A percentile compares a stretch with the other conserved stretches of the same genome.
These are phyloP conservation scores for Drosophila demipolita DNA, from an alignment of 2,888 invertebrate species.

Conservation along the genomic window DNA sequence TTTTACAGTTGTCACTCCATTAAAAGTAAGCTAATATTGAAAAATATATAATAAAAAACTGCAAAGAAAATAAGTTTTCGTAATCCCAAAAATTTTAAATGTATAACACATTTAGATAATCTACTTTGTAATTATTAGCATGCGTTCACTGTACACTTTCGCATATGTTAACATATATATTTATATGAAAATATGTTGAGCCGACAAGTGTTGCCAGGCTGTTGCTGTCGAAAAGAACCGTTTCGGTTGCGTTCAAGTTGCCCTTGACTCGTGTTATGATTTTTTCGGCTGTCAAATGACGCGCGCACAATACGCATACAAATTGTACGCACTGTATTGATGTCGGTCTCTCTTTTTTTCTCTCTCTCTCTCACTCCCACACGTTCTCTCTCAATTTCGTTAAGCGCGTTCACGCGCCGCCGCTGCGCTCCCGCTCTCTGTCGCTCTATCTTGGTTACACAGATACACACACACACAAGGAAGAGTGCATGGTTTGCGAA, in stretches of 20 bases:
- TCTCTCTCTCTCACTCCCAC: conserved; percentile 1
- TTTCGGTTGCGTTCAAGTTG: conserved; percentile 8
- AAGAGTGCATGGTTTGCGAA: conserved; percentile 56
- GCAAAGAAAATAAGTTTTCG: neutral
- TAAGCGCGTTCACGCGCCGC: conserved; percentile 11
- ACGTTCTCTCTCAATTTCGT: conserved; percentile 4
- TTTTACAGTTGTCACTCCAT: neutral
- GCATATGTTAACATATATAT: neutral
- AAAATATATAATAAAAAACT: no score
- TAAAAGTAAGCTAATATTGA: neutral
- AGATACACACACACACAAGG: conserved; percentile 53
- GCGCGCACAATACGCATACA: conserved; percentile 42
- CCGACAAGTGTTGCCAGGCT: conserved; percentile 37
- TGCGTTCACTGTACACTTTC: neutral
- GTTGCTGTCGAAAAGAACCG: conserved; percentile 18
- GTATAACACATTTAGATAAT: neutral
- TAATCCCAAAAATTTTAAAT: neutral
- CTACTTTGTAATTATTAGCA: neutral
- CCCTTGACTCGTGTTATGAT: conserved; percentile 40
- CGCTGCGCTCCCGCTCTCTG: conserved; percentile 45
- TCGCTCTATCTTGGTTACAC: conserved; percentile 36
- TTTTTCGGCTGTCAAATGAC: conserved; percentile 19
- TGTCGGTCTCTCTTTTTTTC: conserved; percentile 1
- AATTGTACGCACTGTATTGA: conserved; percentile 46
- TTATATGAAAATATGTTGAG: neutral